Percentiles rank a stretch among this genome's conserved stretches.
Evolutionary conservation across 2,888 invertebrate genomes (phyloP).

Genomic region (Drosophila neoperkinsi): DNA sequence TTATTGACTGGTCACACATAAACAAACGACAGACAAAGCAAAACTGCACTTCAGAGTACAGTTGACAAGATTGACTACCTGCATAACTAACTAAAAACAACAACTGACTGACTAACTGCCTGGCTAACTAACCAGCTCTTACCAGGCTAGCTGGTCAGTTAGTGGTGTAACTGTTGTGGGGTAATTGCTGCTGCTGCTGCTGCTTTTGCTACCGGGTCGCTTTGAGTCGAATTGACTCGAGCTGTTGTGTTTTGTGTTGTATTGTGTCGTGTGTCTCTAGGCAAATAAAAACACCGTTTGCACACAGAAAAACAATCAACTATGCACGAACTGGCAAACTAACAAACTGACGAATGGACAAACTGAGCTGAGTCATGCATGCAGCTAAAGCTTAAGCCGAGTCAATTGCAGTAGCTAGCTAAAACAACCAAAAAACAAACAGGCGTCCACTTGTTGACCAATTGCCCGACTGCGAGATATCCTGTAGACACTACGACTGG

Average conservation of each 20-base stretch:
- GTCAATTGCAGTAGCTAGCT: slow-evolving; percentile 37
- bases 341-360: not conserved
- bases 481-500: not conserved
- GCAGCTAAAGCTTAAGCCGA: slow-evolving; percentile 30
- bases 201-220: slow-evolving; percentile 37
- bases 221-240: slow-evolving; percentile 30
- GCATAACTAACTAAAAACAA: slow-evolving; percentile 51
- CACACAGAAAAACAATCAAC: slow-evolving; percentile 63
- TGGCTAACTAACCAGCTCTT: slow-evolving; percentile 23
- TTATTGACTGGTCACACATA: slow-evolving; percentile 27
- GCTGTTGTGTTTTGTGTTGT: slow-evolving; percentile 40
- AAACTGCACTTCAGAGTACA: slow-evolving; percentile 66
- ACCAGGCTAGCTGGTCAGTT: slow-evolving; percentile 22
- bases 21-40: slow-evolving; percentile 29
- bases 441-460: not conserved
- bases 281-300: slow-evolving; percentile 55
- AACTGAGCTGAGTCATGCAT: slow-evolving; percentile 58
- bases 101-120: slow-evolving; percentile 37
- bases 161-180: slow-evolving; percentile 40
- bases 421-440: slow-evolving; percentile 21
- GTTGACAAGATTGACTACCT: slow-evolving; percentile 83
- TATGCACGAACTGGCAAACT: slow-evolving; percentile 44
- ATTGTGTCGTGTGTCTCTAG: slow-evolving; percentile 48
- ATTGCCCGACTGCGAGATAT: not conserved
- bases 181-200: slow-evolving; percentile 48